Conservation (phyloP, 2,797 vertebrate species). For the Pelodytes ibericus region DNA sequence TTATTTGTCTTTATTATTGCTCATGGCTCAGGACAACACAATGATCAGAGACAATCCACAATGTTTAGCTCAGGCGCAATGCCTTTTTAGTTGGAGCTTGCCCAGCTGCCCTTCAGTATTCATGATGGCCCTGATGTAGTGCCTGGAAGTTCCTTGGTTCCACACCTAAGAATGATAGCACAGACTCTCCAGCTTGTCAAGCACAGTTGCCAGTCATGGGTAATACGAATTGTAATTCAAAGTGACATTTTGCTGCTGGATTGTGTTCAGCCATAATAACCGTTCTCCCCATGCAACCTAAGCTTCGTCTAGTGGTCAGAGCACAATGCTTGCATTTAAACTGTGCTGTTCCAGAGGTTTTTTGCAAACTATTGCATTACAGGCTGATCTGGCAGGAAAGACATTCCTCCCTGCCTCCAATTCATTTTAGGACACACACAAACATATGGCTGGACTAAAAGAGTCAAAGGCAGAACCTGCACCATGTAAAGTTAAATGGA, state of each 20-base stretch:
- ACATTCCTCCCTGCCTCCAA: neutral
- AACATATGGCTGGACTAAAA: neutral
- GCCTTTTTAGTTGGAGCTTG: too few species aligned
- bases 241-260: neutral
- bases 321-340: conserved; percentile 1
- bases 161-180: conserved; percentile 1
- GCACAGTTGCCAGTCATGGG: neutral
- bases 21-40: too few species aligned
- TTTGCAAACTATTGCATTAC: neutral
- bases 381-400: neutral
- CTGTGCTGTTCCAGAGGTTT: neutral
- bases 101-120: too few species aligned
- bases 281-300: neutral
- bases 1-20: too few species aligned
- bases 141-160: neutral
- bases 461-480: neutral
- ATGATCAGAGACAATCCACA: too few species aligned
- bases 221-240: neutral
- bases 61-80: too few species aligned
- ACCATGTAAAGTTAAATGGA: neutral
- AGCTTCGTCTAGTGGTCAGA: neutral
- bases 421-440: neutral
- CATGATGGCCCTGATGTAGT: too few species aligned
- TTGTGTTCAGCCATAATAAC: neutral
- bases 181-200: conserved; percentile 19